These are phyloP conservation scores for Pangasius larnaudii DNA, from an alignment of 2,797 vertebrate genomes.

Conservation along the genomic window DNA sequence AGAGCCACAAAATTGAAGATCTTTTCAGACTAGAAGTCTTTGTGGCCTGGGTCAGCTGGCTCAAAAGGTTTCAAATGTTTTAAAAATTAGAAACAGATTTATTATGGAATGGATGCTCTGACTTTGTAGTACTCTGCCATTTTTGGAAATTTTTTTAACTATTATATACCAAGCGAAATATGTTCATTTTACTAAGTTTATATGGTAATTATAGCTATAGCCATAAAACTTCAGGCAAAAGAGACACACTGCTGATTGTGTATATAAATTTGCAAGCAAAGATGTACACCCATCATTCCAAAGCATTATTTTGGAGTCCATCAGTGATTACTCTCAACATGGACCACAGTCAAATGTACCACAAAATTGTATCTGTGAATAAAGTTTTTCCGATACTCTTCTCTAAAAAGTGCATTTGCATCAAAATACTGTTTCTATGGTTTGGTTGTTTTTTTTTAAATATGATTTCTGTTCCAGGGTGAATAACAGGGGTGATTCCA, in stretches of 20 bases:
- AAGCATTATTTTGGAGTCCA: neutral
- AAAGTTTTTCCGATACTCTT: neutral
- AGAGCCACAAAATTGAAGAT: slow-evolving; percentile 28
- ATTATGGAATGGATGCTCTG: neutral
- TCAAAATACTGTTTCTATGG: neutral
- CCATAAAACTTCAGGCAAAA: neutral
- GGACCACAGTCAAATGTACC: neutral
- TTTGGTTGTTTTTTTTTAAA: neutral
- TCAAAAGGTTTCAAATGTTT: neutral
- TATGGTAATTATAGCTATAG: no score
- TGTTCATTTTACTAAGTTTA: neutral
- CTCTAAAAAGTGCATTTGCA: neutral
- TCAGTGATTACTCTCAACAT: neutral
- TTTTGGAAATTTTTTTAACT: neutral
- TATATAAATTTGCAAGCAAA: neutral
- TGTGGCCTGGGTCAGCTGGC: neutral
- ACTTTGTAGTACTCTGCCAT: neutral
- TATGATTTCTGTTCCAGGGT: neutral
- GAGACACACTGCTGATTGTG: neutral
- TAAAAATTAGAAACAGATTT: slow-evolving; percentile 15
- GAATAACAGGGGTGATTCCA: neutral
- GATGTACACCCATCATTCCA: neutral
- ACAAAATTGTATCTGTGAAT: neutral
- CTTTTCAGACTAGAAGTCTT: neutral
- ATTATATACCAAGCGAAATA: neutral